phyloP scores from a whole-genome alignment of 2,888 invertebrate species.

The Heliconius hortense region DNA sequence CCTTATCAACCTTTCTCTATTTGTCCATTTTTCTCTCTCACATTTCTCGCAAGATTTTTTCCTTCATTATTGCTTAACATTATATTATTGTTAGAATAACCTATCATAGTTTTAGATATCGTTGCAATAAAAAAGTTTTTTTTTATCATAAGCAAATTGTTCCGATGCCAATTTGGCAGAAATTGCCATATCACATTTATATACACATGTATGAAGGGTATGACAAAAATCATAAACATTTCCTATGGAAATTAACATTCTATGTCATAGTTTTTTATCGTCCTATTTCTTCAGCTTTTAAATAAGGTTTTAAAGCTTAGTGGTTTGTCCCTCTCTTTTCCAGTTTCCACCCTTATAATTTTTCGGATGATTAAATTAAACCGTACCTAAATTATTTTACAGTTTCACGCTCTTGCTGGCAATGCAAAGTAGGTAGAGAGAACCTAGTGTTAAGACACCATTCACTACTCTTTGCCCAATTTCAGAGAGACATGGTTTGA shows the following conservation, averaged over 20 bases:
- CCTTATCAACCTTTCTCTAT: too few relatives aligned
- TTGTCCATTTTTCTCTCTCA: too few relatives aligned
- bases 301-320: background rate
- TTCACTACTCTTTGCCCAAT: background rate
- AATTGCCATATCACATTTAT: constrained; percentile 30
- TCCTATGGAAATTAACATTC: background rate
- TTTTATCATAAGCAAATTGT: constrained; percentile 30
- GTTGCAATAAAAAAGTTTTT: constrained; percentile 32
- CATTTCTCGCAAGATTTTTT: too few relatives aligned
- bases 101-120: constrained; percentile 32
- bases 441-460: background rate
- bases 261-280: background rate
- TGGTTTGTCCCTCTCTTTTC: too few relatives aligned
- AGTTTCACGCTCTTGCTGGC: too few relatives aligned
- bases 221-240: constrained; percentile 17
- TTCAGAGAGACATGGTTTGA: too few relatives aligned
- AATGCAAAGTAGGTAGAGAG: background rate
- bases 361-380: background rate
- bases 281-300: background rate
- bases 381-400: too few relatives aligned
- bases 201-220: constrained; percentile 29
- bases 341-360: background rate
- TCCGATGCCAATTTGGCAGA: constrained; percentile 37
- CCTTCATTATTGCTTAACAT: too few relatives aligned
- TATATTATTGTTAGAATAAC: too few relatives aligned